Evolutionary conservation across 53 echinoderm and acorn worm species (phyloP), one percentile per base, ranked within the genome.

Genomic region (Glandiceps talaboti): DNA sequence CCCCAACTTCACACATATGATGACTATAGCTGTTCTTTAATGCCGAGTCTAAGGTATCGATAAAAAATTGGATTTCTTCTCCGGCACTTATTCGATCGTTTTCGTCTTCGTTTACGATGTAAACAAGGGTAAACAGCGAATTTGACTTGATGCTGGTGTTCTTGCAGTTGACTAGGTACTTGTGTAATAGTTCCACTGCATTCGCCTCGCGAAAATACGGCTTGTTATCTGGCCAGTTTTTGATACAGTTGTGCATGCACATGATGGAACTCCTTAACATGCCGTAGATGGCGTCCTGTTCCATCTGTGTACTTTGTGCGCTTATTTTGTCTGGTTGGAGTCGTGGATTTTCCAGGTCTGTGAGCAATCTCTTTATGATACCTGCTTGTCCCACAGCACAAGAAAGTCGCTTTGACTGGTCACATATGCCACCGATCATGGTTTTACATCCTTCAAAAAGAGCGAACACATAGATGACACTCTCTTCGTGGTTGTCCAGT

Each of bases 21-120:
- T 45, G 64, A 45, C 64, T 45, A 20, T 45, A 45, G 20, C 64
- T 45, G 64, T 45, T 45, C 20, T 45, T 45, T 20, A 45, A 20
- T 12, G 64, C 64, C 64, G 64, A 45, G 64, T 45, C 64, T 20
- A 45, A 20, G 64, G 64, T 45, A 12, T 45, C 20, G 6, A 45
- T 45, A 20, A 45, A 45, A 20, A 45, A 45, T 12, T 45, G 6
- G 64, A 45, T 45, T 45, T 45, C 64, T 45, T 45, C 64, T 6
- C 64, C 64, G 6, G 85, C 82, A 76, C 79, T 90, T n/a, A 90
- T 76, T 73, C 79, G 74, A 33, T 80, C 86, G 82, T 87, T 87
- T 74, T 90, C 90, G 33, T 90, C 90, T 29, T 90, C 90, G 1
- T 84, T 90, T 28, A 90, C 82, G 30, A 90, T 85, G 80, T 87